Conservation (phyloP, 1,140 invertebrate genomes). For the Drosophila tropicalis region DNA sequence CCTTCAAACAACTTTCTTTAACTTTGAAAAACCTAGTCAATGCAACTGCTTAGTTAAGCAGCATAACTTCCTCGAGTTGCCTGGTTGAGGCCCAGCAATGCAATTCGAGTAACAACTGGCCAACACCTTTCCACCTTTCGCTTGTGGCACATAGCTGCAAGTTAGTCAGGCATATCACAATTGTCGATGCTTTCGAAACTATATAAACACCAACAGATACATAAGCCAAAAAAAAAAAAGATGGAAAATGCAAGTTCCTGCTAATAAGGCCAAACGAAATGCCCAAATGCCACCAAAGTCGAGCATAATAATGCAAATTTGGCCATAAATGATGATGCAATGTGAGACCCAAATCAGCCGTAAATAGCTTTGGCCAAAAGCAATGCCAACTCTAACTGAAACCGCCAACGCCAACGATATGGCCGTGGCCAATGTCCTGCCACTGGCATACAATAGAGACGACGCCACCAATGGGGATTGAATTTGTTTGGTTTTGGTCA, state of each 20-base stretch:
- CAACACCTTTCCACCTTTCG: conserved; percentile 77
- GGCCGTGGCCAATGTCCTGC: conserved; percentile 44
- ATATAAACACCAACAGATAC: background rate
- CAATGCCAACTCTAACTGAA: conserved; percentile 10
- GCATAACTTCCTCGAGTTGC: background rate
- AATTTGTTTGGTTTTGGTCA: conserved; percentile 32
- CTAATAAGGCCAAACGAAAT: conserved; percentile 55
- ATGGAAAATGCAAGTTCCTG: conserved; percentile 38
- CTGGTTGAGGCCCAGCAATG: conserved; percentile 26
- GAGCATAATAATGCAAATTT: conserved; percentile 73
- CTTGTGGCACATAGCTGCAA: conserved; percentile 65
- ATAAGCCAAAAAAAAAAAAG: conserved; percentile 30
- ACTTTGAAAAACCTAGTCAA: conserved; percentile 19
- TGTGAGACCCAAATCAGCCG: conserved; percentile 13
- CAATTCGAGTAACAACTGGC: conserved; percentile 44
- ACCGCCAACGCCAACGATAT: conserved; percentile 30
- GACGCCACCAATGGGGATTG: conserved; percentile 35
- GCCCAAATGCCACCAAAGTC: conserved; percentile 59
- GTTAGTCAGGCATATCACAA: conserved; percentile 72
- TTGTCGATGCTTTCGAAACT: conserved; percentile 47
- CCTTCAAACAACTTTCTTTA: conserved; percentile 75
- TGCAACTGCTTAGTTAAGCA: conserved; percentile 6
- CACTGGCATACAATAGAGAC: conserved; percentile 53
- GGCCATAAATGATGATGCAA: conserved; percentile 44
- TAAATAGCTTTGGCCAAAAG: background rate